Evolutionary conservation across 2,113 vertebrate species (phyloP), one percentile per base, ranked within the genome.

Genomic region (Brienomyrus brachyistius): DNA sequence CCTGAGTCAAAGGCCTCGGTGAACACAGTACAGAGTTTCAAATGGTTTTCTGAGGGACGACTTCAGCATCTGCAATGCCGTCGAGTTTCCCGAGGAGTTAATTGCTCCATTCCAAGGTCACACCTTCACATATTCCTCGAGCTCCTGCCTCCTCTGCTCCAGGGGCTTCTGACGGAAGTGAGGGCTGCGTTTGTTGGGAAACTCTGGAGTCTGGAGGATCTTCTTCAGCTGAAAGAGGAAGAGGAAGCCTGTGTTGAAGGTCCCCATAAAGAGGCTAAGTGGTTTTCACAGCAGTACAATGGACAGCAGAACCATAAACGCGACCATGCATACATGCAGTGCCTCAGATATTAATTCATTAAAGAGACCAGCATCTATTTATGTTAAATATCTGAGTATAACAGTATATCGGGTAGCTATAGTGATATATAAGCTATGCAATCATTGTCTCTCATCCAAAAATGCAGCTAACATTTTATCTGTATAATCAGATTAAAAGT

Each of bases 91-190:
- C 1, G 15, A 7, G 74, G 43, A 19, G 13, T 6, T 43, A 1
- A 7, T 77, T 77, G 15, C 21, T 77, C 17, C 15, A 35, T 80
- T 43, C 31, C 31, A 50, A 15, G 45, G 82, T 59, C 56, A 10
- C 21, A 99, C 98, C 97, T 94, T 97, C 19, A 99, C 92, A 88
- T 99, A 99, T 15, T 96, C 93, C 90, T 99, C 97, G 91, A 99
- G 94, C 89, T 97, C 97, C 91, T 97, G 97, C 15, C 94, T 95
- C 59, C 98, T 96, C 94, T 98, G 98, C 93, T 98, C 97, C 94
- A 95, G 54, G 2, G 94, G 97, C 92, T 97, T 97, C 70, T 95
- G 95, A 92, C 97, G 95, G 94, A 98, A 96, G 90, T 97, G 96
- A 47, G 95, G 96, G 90, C 96, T 96, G 0, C 95, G 96, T 92